Evolutionary conservation across 1,140 invertebrate species (phyloP), one percentile per base, ranked within the genome.

Genomic region (Megathymus violae): DNA sequence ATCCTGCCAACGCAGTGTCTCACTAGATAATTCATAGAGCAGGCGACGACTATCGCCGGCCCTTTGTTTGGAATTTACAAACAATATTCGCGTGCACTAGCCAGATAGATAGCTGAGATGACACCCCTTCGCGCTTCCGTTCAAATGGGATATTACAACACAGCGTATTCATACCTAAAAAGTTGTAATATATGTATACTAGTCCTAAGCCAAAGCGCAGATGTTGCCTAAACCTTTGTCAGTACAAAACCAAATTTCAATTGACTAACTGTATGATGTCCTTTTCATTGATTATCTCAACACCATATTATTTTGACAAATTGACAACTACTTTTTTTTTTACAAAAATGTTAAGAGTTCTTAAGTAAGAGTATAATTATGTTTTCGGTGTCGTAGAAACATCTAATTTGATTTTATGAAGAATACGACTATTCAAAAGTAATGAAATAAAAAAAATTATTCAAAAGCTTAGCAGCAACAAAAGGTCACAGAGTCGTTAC

Each of bases 21-120:
- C 19, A 7, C 11, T 47, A 47, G 44, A 47, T 47, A 47, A 47
- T 47, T 47, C 44, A 47, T 47, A 47, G 11, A 47, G 44, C 43
- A 16, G 14, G 17, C 22, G 7, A 13, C 44, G 11, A 47, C 22
- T 15, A n/a, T 25, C 11, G 5, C 4, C 25, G 3, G 46, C 14
- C 19, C 27, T 48, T 48, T 48, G 46, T 48, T 13, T 13, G 46
- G n/a, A n/a, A 25, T 15, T 9, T 10, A 48, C 5, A 14, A 48
- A 48, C 14, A 31, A 48, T 14, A 25, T 48, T 48, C 16, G 43
- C 19, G 62, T 56, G 62, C 50, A n/a, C n/a, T n/a, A n/a, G 47
- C 62, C 15, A 22, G 16, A 51, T 10, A 40, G 31, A 64, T 64
- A 56, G 22, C 51, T 58, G 62, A 58, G 47, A 58, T 48, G 19